phyloP scores from a whole-genome alignment of 2,113 vertebrate genomes.

The Campylomormyrus tamandua region DNA sequence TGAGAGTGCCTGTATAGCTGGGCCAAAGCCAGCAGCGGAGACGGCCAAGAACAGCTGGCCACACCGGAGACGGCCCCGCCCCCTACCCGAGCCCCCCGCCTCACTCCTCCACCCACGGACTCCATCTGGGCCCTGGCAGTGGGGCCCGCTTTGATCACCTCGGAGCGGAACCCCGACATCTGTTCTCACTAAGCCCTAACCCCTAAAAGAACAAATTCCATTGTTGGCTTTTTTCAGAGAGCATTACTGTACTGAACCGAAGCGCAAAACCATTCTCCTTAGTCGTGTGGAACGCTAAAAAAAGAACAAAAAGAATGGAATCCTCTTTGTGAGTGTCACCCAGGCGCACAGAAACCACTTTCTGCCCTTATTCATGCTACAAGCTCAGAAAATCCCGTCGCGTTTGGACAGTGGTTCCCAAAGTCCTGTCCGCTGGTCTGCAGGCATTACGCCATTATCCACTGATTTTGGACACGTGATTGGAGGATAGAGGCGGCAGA shows the following conservation, averaged over 20 bases:
- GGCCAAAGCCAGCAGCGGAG: background rate
- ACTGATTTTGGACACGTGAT: background rate
- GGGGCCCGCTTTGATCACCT: slow-evolving; percentile 43
- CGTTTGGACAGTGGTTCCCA: background rate
- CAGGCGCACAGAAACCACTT: background rate
- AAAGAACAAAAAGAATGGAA: background rate
- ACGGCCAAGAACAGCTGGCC: slow-evolving; percentile 44
- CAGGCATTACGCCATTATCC: background rate
- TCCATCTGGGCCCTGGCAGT: slow-evolving; percentile 51
- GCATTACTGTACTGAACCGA: slow-evolving; percentile 32
- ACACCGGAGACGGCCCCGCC: slow-evolving; percentile 29
- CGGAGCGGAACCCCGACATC: slow-evolving; percentile 45
- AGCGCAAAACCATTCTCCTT: background rate
- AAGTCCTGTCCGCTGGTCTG: background rate
- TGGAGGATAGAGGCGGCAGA: background rate
- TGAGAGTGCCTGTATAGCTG: background rate
- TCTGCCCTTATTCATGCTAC: background rate
- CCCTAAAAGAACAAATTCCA: slow-evolving; percentile 39
- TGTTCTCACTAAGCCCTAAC: slow-evolving; percentile 39
- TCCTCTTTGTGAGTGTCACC: background rate
- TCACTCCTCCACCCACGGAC: slow-evolving; percentile 46
- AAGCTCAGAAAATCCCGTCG: background rate
- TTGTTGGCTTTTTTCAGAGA: slow-evolving; percentile 34
- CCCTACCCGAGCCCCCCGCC: slow-evolving; percentile 26
- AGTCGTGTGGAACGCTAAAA: background rate